Evolutionary conservation across 2,888 invertebrate genomes (phyloP).

Genomic region (Stegana nigrithorax): DNA sequence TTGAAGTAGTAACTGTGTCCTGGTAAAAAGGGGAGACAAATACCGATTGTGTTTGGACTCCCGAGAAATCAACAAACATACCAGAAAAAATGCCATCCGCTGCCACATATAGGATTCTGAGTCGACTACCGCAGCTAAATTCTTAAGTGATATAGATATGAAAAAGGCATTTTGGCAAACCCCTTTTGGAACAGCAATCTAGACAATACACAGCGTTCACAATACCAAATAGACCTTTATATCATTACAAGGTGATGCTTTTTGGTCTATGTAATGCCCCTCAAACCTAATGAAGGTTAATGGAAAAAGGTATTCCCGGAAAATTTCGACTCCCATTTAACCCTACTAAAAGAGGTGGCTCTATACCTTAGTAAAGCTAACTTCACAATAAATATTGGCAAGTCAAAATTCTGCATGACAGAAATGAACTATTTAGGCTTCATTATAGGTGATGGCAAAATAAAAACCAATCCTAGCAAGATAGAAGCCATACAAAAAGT

Average conservation of each 20-base stretch:
- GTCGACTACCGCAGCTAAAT: constrained; percentile 35
- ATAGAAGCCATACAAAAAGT: constrained; percentile 5
- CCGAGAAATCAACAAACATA: constrained; percentile 42
- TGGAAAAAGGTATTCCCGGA: constrained; percentile 19
- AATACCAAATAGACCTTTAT: constrained; percentile 29
- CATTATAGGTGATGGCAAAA: constrained; percentile 14
- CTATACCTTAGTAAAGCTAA: constrained; percentile 7
- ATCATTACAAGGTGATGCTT: constrained; percentile 27
- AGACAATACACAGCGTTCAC: constrained; percentile 38
- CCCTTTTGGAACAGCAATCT: constrained; percentile 2
- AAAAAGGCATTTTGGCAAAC: constrained; percentile 24
- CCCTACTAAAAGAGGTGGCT: neutral
- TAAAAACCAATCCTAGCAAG: constrained; percentile 17
- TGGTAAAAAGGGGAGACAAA: constrained; percentile 36
- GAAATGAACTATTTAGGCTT: constrained; percentile 18
- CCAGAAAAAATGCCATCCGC: constrained; percentile 34
- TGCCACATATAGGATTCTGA: neutral
- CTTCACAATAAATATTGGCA: constrained; percentile 19
- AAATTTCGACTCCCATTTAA: constrained; percentile 7
- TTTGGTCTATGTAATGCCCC: constrained; percentile 28
- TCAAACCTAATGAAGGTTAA: constrained; percentile 20
- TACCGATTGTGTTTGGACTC: constrained; percentile 44
- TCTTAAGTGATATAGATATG: constrained; percentile 36
- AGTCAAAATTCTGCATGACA: constrained; percentile 17
- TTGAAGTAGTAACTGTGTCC: constrained; percentile 46